phyloP scores from a whole-genome alignment of 2,797 vertebrate genomes.

The Leontocebus nigricollis region DNA sequence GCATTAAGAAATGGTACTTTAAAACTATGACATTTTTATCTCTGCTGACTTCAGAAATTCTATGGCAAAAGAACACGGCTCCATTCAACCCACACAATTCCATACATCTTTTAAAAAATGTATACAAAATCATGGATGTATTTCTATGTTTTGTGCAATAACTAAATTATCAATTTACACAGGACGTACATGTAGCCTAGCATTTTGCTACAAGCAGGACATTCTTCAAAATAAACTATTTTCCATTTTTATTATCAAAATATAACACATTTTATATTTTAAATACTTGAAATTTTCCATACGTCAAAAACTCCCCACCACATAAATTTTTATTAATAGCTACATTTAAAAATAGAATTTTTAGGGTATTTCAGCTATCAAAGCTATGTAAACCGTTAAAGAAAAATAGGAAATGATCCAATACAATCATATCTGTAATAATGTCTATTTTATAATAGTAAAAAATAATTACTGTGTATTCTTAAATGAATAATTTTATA shows the following conservation, averaged over 20 bases:
- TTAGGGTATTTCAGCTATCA: neutral
- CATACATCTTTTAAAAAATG: neutral
- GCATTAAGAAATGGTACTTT: neutral
- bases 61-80: neutral
- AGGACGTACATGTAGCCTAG: neutral
- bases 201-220: neutral
- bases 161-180: neutral
- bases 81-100: neutral
- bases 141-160: neutral
- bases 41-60: neutral
- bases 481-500: neutral
- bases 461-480: neutral
- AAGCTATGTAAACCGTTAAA: neutral
- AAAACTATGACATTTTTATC: neutral
- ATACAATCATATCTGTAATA: neutral
- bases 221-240: neutral
- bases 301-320: neutral
- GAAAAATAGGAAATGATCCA: neutral
- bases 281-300: neutral
- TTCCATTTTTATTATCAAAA: neutral
- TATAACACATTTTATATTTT: neutral
- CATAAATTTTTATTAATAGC: neutral
- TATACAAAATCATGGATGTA: neutral
- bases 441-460: neutral
- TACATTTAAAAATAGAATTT: neutral